Evolutionary conservation across 2,113 vertebrate species (phyloP).

Genomic region (Natator depressus): DNA sequence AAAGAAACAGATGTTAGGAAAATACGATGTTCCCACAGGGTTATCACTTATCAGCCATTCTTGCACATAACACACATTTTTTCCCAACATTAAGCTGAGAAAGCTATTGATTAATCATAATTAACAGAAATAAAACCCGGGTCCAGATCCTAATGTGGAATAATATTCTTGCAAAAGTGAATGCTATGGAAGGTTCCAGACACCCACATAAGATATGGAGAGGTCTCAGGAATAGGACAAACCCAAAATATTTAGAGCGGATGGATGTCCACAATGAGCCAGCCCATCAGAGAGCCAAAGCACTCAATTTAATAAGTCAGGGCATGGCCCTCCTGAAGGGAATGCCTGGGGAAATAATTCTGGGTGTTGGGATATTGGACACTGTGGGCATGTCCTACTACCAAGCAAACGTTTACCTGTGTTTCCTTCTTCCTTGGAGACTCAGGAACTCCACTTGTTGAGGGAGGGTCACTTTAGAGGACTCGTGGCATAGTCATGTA

Average conservation of each 20-base stretch:
- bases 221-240: constrained; percentile 44
- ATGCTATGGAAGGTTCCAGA: constrained; percentile 25
- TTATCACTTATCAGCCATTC: constrained; percentile 68
- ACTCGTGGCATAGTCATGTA: not conserved
- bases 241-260: constrained; percentile 40
- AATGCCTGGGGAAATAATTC: constrained; percentile 45
- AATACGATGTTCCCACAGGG: constrained; percentile 67
- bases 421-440: not conserved
- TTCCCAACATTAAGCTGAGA: constrained; percentile 55
- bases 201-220: not conserved
- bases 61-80: constrained; percentile 62
- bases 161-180: constrained; percentile 28
- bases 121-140: constrained; percentile 67
- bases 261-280: constrained; percentile 34
- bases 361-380: not conserved
- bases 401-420: not conserved
- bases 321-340: constrained; percentile 50
- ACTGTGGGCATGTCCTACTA: constrained; percentile 36
- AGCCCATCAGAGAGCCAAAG: constrained; percentile 40
- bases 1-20: constrained; percentile 68
- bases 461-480: not conserved
- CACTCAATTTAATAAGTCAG: constrained; percentile 70
- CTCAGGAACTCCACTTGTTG: not conserved
- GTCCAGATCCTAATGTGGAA: constrained; percentile 43
- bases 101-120: constrained; percentile 68